A percentile compares a stretch with the other conserved stretches of the same genome.
Evolutionary conservation across 2,797 vertebrate species (phyloP).

Genomic region (Gallinago nigripennis): DNA sequence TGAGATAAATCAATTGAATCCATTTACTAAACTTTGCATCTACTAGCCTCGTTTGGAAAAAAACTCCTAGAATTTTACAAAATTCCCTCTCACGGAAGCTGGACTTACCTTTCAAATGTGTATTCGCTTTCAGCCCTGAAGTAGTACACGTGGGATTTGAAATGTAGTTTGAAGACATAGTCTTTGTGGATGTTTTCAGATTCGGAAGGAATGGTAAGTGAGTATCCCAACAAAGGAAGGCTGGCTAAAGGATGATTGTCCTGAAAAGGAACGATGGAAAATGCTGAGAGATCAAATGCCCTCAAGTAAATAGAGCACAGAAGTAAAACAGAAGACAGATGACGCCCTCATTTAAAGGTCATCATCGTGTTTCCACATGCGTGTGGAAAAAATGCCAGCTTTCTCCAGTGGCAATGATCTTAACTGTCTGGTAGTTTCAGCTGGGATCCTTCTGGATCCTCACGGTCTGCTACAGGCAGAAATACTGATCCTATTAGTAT

Average conservation of each 20-base stretch:
- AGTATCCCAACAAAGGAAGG: constrained; percentile 94
- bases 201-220: constrained; percentile 91
- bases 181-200: constrained; percentile 98
- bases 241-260: constrained; percentile 97
- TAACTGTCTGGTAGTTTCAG: background rate
- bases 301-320: background rate
- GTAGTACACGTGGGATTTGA: constrained; percentile 98
- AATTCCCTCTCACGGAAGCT: background rate
- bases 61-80: background rate
- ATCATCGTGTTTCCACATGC: fast-evolving
- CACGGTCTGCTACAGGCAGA: background rate
- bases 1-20: background rate
- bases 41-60: background rate
- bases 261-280: constrained; percentile 64
- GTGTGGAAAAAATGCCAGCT: background rate
- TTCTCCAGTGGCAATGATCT: background rate
- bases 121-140: constrained; percentile 98
- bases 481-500: background rate
- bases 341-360: background rate
- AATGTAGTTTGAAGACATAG: constrained; percentile 97
- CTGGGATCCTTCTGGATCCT: background rate
- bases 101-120: constrained; percentile 89
- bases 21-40: background rate
- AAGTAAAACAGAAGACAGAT: background rate
- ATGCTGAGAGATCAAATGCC: background rate